Conservation (phyloP, 1,140 invertebrate genomes). For the Eueides isabella region DNA sequence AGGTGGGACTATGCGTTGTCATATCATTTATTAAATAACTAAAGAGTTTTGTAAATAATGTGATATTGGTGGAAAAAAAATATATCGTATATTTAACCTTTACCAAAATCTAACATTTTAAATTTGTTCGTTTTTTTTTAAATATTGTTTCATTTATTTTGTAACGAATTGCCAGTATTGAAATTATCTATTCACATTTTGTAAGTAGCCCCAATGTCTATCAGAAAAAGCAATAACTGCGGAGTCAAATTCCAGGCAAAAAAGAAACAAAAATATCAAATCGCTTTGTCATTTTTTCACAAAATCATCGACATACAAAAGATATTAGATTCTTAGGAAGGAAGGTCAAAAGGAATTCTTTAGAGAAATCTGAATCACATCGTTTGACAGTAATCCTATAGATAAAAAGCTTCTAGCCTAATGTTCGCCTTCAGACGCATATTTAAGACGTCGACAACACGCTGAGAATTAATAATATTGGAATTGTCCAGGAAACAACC, state of each 20-base stretch:
- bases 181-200: background rate
- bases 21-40: too few species aligned
- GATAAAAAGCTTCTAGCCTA: conserved; percentile 28
- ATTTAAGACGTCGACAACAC: conserved; percentile 25
- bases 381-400: conserved; percentile 41
- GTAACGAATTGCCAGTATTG: background rate
- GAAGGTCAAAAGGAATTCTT: conserved; percentile 28
- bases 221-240: background rate
- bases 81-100: too few species aligned
- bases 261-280: background rate
- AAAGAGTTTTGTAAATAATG: too few species aligned
- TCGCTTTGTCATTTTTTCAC: background rate
- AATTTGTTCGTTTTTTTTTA: too few species aligned
- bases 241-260: background rate
- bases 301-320: conserved; percentile 22
- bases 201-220: background rate
- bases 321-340: conserved; percentile 25
- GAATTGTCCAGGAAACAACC: conserved; percentile 2
- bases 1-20: too few species aligned
- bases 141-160: too few species aligned
- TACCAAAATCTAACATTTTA: too few species aligned
- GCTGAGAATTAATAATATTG: conserved; percentile 19
- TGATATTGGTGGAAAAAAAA: too few species aligned
- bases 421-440: conserved; percentile 30
- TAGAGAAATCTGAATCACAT: conserved; percentile 29